Evolutionary conservation across 2,797 vertebrate genomes (phyloP).

Genomic region (Nyctibius grandis): DNA sequence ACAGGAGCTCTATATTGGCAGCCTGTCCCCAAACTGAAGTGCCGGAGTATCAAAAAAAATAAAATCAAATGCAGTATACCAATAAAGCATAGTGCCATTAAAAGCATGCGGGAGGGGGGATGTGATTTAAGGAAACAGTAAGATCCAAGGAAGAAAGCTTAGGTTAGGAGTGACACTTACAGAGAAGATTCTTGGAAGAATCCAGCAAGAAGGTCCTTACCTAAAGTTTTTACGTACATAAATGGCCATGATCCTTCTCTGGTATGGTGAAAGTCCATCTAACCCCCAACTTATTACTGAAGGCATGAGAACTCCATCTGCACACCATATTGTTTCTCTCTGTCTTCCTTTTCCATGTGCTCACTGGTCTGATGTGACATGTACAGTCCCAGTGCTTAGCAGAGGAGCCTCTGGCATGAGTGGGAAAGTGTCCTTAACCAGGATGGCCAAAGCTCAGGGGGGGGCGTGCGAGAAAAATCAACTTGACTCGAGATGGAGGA

Average conservation of each 20-base stretch:
- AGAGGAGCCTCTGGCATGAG: not conserved
- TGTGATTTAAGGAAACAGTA: not conserved
- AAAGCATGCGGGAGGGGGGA: not conserved
- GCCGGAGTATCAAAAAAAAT: not conserved
- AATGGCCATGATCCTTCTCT: not conserved
- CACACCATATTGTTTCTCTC: rapidly evolving
- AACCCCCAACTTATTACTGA: rapidly evolving
- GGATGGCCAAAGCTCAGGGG: not conserved
- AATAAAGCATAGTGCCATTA: not conserved
- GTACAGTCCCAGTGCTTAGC: not conserved
- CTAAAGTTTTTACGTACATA: not conserved
- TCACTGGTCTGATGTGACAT: not conserved
- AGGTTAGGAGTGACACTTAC: not conserved
- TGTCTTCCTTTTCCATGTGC: not conserved
- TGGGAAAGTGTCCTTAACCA: not conserved
- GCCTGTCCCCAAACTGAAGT: not conserved
- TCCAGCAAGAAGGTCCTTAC: not conserved
- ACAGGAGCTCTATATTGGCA: not conserved
- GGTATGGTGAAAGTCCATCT: not conserved
- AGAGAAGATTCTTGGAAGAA: not conserved
- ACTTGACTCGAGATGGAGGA: not conserved
- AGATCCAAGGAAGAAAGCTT: not conserved
- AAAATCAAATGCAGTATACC: not conserved
- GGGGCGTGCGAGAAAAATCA: not conserved
- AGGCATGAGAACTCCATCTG: not conserved